Conservation (phyloP, 2,888 invertebrate species). For the Callinectes sapidus region DNA sequence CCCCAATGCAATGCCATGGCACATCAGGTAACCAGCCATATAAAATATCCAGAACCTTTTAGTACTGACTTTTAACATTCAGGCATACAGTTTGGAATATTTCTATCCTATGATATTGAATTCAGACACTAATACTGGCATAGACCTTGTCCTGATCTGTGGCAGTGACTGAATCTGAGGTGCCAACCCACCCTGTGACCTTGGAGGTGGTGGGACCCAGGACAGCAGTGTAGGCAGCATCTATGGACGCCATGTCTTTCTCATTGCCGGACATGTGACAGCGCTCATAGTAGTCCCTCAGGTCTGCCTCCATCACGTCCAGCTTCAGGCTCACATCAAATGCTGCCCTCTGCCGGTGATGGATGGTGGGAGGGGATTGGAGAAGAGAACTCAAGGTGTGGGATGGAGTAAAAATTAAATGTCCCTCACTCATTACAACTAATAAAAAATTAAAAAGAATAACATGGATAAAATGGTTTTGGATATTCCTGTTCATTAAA, state of each 20-base stretch:
- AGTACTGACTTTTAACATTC: background rate
- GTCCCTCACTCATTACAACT: background rate
- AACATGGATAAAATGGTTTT: background rate
- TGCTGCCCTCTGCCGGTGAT: slow-evolving; percentile 44
- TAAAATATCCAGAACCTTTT: background rate
- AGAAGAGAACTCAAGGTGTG: background rate
- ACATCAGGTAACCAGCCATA: background rate
- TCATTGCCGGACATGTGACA: slow-evolving; percentile 60
- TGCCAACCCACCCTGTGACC: slow-evolving; percentile 58
- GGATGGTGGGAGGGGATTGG: background rate
- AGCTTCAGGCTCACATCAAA: slow-evolving; percentile 61
- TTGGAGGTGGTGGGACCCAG: slow-evolving; percentile 67
- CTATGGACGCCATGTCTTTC: slow-evolving; percentile 70
- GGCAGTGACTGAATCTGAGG: background rate
- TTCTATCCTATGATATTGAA: background rate
- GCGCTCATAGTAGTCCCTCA: slow-evolving; percentile 61
- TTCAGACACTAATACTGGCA: background rate
- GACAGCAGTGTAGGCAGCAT: slow-evolving; percentile 71
- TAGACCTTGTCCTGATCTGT: background rate
- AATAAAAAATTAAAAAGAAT: too few species aligned
- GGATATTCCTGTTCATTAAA: background rate
- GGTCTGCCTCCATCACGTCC: slow-evolving; percentile 40
- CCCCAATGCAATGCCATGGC: background rate
- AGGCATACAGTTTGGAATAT: background rate
- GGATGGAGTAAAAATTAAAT: background rate